Conservation (phyloP, 1,140 invertebrate genomes). For the Leptinotarsa undecemlineata region DNA sequence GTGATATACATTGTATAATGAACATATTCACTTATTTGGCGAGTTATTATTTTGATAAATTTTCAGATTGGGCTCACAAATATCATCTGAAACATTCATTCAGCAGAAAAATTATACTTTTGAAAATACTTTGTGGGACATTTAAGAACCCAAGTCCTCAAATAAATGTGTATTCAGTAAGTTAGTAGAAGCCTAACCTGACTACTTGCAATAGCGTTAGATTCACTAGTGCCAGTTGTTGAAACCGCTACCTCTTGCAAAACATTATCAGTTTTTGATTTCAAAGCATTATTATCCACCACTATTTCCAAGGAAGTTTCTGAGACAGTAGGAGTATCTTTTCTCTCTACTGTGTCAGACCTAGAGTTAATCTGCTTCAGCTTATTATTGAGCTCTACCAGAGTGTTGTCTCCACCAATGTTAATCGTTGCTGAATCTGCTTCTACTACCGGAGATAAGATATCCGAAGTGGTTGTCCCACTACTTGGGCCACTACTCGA, state of each 20-base stretch:
- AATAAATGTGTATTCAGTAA: too few relatives aligned
- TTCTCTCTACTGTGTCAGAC: constrained; percentile 17
- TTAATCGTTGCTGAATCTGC: constrained; percentile 9
- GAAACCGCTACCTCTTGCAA: background rate
- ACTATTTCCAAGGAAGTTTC: background rate
- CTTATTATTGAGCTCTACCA: constrained; percentile 45
- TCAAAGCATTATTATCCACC: background rate
- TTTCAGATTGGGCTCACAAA: too few relatives aligned
- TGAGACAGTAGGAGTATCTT: constrained; percentile 7
- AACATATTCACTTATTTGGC: too few relatives aligned
- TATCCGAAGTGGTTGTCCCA: constrained; percentile 46
- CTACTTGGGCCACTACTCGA: constrained; percentile 41
- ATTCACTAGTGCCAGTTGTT: constrained; percentile 3
- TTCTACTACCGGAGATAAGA: constrained; percentile 49
- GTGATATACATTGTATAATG: too few relatives aligned
- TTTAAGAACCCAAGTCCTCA: too few relatives aligned
- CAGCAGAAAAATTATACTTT: too few relatives aligned
- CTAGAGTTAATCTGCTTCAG: constrained; percentile 45
- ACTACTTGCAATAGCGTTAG: constrained; percentile 10
- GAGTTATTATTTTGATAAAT: too few relatives aligned
- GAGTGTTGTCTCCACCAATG: constrained; percentile 31
- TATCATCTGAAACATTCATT: too few relatives aligned
- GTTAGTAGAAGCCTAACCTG: constrained; percentile 26
- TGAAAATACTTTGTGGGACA: too few relatives aligned
- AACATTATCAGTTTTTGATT: background rate